These are phyloP conservation scores for Arion vulgaris DNA, from an alignment of 1,140 invertebrate species.

Conservation along the genomic window DNA sequence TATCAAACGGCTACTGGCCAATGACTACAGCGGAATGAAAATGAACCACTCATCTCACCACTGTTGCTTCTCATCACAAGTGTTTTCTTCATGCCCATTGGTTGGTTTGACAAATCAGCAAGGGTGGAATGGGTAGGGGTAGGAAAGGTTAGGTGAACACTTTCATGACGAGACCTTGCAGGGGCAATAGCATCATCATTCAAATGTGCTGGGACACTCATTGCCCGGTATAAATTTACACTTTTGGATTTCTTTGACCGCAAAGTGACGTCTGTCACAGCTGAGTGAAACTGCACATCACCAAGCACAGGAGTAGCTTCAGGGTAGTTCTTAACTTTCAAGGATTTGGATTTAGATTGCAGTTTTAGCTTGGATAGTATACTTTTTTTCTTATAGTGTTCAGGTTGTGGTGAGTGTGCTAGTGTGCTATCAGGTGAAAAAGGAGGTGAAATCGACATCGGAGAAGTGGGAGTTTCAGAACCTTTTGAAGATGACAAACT, in stretches of 20 bases:
- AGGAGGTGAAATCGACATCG: not conserved
- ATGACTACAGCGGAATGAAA: not conserved
- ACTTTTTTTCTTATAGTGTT: not conserved
- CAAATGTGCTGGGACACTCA: not conserved
- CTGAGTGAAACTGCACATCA: not conserved
- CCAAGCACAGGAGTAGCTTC: not conserved
- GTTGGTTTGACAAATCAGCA: not conserved
- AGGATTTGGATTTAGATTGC: not conserved
- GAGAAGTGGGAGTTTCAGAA: not conserved
- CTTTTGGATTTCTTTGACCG: not conserved
- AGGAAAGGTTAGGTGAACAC: not conserved
- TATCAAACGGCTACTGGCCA: not conserved
- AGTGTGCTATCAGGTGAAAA: not conserved
- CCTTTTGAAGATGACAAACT: conserved; percentile 3
- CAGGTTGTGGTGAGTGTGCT: not conserved
- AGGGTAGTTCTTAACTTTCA: not conserved
- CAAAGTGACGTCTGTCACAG: not conserved
- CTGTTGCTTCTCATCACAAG: not conserved
- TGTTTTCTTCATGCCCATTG: not conserved
- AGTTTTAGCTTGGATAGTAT: not conserved
- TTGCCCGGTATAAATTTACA: not conserved
- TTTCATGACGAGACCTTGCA: not conserved
- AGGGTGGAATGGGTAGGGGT: not conserved
- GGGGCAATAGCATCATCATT: not conserved
- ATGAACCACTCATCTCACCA: not conserved